Base-by-base conservation (phyloP, 1,140 invertebrate genomes). In the Phymastichus coffea region DNA sequence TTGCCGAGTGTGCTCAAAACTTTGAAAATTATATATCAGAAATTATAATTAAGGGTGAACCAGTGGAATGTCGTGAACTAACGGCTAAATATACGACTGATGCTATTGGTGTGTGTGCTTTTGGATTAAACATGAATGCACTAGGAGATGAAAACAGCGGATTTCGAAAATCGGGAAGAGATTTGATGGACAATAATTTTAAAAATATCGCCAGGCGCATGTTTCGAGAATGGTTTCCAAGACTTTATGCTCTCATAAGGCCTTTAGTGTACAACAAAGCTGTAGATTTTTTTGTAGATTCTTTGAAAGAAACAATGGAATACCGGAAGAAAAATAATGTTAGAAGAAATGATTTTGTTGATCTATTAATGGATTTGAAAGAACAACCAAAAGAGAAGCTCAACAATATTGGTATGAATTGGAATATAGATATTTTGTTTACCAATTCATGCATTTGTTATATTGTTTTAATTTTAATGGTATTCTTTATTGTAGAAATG, bases 91-190 rank as follows among this genome's bases (percentile, higher is more conserved):
- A 80, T 52, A 77, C 81, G 0, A 83, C 79, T 9, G 83, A 85
- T 65, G 76, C 82, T 3, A 85, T 85, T 44, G 82, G 77, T 1
- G 75, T 74, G 1, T 81, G 78, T 52, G 82, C 80, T 19, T 86
- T 86, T 70, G 84, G 84, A 2, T 71, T 86, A 4, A 74, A 85
- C 43, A 75, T 75, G 57, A 80, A 83, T 57, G 70, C 78, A 20
- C 66, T 85, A 17, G 67, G 70, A 40, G 69, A 84, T 61, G 75
- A 80, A 26, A 66, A 84, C 48, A 75, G 78, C 1, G 72, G 78
- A 56, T 83, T 84, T 63, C 63, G 73, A 51, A 70, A 72, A 67
- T 70, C 80, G 57, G 81, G 77, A 2, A 41, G 57, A 20, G 47
- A 43, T 30, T 33, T 51, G 19, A 49, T 57, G 46, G 25, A 17